A percentile compares a stretch with the other conserved stretches of the same genome.
phyloP scores from a whole-genome alignment of 2,113 vertebrate species.

The Ascaphus truei region DNA sequence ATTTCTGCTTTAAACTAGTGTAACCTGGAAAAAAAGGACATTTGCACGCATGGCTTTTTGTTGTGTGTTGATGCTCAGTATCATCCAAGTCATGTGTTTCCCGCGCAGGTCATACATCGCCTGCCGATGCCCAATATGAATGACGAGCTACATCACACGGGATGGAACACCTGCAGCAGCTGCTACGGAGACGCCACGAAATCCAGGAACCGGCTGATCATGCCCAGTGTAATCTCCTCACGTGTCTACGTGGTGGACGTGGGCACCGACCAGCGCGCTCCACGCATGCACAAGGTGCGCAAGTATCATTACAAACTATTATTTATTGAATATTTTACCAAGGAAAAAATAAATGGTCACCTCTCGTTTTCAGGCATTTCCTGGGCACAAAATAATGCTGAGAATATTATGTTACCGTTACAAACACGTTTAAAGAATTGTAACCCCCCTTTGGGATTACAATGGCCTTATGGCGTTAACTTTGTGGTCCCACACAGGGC shows the following conservation, averaged over 20 bases:
- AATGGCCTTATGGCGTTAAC: too few species aligned
- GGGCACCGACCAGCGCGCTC: slow-evolving; percentile 62
- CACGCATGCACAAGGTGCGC: slow-evolving; percentile 75
- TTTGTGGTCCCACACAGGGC: too few species aligned
- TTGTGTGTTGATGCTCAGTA: slow-evolving; percentile 75
- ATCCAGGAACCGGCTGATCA: slow-evolving; percentile 70
- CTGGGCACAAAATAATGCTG: too few species aligned
- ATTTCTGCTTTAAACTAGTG: too few species aligned
- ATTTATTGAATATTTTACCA: too few species aligned
- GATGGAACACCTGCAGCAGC: slow-evolving; percentile 95
- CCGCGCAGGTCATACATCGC: slow-evolving; percentile 91
- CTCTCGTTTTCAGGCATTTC: too few species aligned
- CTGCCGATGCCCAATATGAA: slow-evolving; percentile 82
- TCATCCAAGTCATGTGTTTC: too few species aligned
- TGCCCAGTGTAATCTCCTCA: slow-evolving; percentile 83
- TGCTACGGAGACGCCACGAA: slow-evolving; percentile 76
- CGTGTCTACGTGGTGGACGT: slow-evolving; percentile 83
- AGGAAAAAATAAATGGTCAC: too few species aligned
- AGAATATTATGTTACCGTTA: too few species aligned
- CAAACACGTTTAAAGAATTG: too few species aligned
- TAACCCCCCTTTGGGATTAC: too few species aligned
- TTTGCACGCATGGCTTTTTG: background rate
- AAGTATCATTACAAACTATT: too few species aligned
- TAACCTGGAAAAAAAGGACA: fast-evolving
- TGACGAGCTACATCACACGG: slow-evolving; percentile 88